Percentiles rank a stretch among this genome's conserved stretches.
Evolutionary conservation across 1,140 invertebrate genomes (phyloP).

Genomic region (Condylostylus longicornis): DNA sequence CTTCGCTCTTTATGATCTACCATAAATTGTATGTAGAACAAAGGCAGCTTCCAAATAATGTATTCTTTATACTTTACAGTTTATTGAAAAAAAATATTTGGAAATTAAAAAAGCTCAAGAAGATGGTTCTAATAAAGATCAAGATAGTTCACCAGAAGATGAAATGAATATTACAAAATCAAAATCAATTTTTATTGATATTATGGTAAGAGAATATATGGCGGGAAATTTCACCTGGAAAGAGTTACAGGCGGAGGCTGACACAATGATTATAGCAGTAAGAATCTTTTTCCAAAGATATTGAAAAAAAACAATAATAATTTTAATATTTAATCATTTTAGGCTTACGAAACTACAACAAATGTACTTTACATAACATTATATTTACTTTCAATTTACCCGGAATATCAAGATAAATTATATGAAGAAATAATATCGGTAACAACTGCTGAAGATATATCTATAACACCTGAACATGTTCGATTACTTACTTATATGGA

Average conservation of each 20-base stretch:
- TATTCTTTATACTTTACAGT: too few relatives aligned
- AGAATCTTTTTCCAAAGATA: conserved; percentile 2
- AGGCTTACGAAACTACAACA: conserved; percentile 29
- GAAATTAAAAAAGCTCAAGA: too few relatives aligned
- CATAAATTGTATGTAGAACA: too few relatives aligned
- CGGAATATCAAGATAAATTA: conserved; percentile 37
- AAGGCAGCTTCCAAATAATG: too few relatives aligned
- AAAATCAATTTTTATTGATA: conserved; percentile 26
- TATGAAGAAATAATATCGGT: conserved; percentile 40
- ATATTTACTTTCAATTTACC: conserved; percentile 25
- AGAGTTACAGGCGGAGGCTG: conserved; percentile 28
- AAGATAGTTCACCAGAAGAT: neutral
- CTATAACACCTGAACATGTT: conserved; percentile 39
- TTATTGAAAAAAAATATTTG: too few relatives aligned
- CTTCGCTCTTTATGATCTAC: too few relatives aligned
- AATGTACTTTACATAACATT: conserved; percentile 25
- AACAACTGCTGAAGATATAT: conserved; percentile 32
- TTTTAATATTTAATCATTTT: neutral
- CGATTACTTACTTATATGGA: conserved; percentile 46
- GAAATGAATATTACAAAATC: too few relatives aligned
- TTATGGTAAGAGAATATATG: conserved; percentile 21
- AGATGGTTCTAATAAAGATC: too few relatives aligned
- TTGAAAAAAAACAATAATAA: neutral
- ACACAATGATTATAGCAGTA: conserved; percentile 27
- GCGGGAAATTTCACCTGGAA: conserved; percentile 24